Evolutionary conservation across 2,888 invertebrate species (phyloP), one percentile per base, ranked within the genome.

Genomic region (Limnephilus lunatus): DNA sequence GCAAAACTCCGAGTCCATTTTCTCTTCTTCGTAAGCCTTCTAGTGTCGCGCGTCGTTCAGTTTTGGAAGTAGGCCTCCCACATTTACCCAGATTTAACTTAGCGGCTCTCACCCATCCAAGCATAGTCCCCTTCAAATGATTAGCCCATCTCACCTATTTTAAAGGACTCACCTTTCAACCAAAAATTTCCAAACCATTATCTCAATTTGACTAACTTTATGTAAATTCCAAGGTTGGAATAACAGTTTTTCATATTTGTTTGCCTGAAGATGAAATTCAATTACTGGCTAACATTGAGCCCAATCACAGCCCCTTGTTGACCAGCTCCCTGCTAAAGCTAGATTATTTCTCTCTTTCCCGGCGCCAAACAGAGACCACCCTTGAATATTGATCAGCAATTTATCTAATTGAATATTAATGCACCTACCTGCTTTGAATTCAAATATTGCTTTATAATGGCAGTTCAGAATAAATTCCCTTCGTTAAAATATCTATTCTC

Each of bases 301-400:
- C 5, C 19, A 68, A 68, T 68, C 53, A 68, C 53, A 19, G 53
- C 53, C 53, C 25, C 53, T 68, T 68, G 85, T 39, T 85, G 85
- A 39, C 85, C 85, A 39, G 19, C 83, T 15, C 83, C 31, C 82
- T 25, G 85, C 85, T 85, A 14, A 39, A 87, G 87, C 53, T 32
- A 87, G 68, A 87, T 87, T 53, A 53, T 30, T 85, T 30, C 48
- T 44, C 86, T 86, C 87, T 48, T 53, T 30, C 87, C 31, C 87
- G 87, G 14, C 87, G 53, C 35, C 87, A 87, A 87, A 87, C 83
- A 85, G 68, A 48, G 25, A 85, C 90, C 85, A 35, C 39, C 90
- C 68, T 85, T 85, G 90, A 90, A 90, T 90, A 90, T 90, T 90
- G 90, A 90, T 90, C 53, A 90, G 85, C 90, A 90, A 90, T 90